Conservation (phyloP, 30 jellyfish, hydroid and myxozoan genomes). For the Clytia hemisphaerica region DNA sequence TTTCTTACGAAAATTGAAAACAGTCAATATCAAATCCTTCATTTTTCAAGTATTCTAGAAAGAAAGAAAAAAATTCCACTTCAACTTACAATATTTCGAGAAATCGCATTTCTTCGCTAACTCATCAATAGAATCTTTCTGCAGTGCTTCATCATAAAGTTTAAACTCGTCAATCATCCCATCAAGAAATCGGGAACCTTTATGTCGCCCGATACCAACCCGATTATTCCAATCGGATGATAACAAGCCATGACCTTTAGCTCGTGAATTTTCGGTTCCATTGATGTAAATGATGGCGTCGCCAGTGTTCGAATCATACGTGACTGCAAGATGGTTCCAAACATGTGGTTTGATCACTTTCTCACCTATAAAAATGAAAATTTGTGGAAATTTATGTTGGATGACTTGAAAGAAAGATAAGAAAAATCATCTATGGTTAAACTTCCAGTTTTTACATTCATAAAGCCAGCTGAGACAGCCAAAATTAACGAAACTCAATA, state of each 20-base stretch:
- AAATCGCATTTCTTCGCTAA: slow-evolving; percentile 77
- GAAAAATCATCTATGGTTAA: no score
- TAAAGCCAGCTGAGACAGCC: no score
- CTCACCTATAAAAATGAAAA: slow-evolving; percentile 32
- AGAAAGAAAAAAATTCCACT: neutral
- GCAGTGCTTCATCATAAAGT: slow-evolving; percentile 65
- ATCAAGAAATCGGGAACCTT: slow-evolving; percentile 69
- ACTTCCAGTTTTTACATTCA: no score
- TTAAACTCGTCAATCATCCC: slow-evolving; percentile 81
- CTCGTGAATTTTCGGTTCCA: slow-evolving; percentile 60
- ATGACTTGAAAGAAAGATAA: no score
- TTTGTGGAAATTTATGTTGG: no score
- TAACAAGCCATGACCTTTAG: slow-evolving; percentile 71
- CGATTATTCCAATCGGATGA: slow-evolving; percentile 91
- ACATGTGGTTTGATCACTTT: slow-evolving; percentile 47
- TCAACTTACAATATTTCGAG: slow-evolving; percentile 70
- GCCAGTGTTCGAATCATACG: slow-evolving; percentile 79
- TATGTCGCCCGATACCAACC: slow-evolving; percentile 93
- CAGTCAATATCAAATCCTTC: neutral
- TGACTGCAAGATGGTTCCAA: slow-evolving; percentile 85
- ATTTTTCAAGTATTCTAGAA: neutral
- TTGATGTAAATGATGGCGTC: slow-evolving; percentile 68
- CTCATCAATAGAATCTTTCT: slow-evolving; percentile 46
- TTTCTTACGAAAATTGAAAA: neutral
- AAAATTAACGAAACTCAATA: no score